A percentile compares a stretch with the other conserved stretches of the same genome.
Conservation (phyloP, 2,888 invertebrate species). For the Augiades crinisus region DNA sequence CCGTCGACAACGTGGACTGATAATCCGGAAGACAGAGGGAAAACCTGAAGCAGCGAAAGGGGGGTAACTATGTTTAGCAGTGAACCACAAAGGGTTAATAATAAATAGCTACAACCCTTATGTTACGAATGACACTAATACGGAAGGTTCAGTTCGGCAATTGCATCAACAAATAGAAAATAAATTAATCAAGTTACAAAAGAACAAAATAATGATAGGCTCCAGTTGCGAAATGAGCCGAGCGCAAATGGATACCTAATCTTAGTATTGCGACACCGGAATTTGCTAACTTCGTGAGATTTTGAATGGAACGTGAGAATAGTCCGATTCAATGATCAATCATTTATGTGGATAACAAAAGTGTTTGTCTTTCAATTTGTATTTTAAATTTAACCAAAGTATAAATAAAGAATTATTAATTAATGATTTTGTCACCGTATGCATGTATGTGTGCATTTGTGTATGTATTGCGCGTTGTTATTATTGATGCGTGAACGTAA, state of each 20-base stretch:
- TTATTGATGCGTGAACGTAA: no score
- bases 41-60: no score
- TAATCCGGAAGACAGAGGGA: no score
- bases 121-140: no score
- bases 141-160: no score
- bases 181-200: background rate
- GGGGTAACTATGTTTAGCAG: no score
- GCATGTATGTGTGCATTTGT: no score
- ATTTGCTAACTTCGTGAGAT: constrained; percentile 56
- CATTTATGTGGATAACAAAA: constrained; percentile 44
- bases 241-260: constrained; percentile 32
- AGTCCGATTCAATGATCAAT: constrained; percentile 59
- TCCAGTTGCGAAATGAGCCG: constrained; percentile 35
- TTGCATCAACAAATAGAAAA: background rate
- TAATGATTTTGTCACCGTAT: no score
- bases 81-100: no score
- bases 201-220: background rate
- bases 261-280: constrained; percentile 48
- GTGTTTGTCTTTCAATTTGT: background rate
- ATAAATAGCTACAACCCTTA: no score
- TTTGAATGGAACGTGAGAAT: constrained; percentile 45
- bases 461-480: no score
- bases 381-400: background rate
- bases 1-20: no score
- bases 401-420: background rate